Base-by-base conservation (phyloP, 2,888 invertebrate genomes). In the Nezara viridula region DNA sequence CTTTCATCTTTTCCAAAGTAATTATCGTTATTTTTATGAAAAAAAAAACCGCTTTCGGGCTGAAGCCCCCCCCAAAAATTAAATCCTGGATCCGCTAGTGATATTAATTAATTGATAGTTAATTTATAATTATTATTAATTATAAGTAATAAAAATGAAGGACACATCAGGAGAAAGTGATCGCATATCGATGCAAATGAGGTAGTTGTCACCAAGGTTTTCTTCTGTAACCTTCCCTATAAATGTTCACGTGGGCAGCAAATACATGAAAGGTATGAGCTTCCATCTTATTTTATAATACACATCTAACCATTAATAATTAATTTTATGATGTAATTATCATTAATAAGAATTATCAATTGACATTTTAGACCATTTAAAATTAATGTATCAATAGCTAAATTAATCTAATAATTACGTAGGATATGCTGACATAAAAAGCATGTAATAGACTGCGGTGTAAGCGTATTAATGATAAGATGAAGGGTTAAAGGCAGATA, bases 181-280 rank as follows among this genome's bases (percentile, higher is more conserved):
- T 73, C 66, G 66, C 66, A 73, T 73, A 73, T 73, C 66, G 32
- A 73, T 73, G 66, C 66, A 37, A 73, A 73, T 73, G 3, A 73
- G 66, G 14, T 32, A 60, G 32, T 32, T 73, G 19, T 73, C 66
- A 37, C 66, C 66, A 73, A 73, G 66, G 66, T 73, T 73, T 37
- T 37, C 32, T 10, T 0, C 1, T 37, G 66, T 73, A 73, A 73
- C 66, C 66, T 73, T 37, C 66, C 66, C 37, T 19, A 7, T 37
- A 37, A 73, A 73, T 37, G 66, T 73, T 73, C 66, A 73, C 66
- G 66, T 73, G 66, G 32, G 66, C 66, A 73, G 0, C 14, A 37
- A 7, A 4, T 7, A 73, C 7, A 21, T 19, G 2, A 73, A 37
- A 37, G 66, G 32, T 37, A 73, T 27, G 16, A 14, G 12, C 24